Conservation (phyloP, 2,797 vertebrate species). For the Melanotaenia trifasciata region DNA sequence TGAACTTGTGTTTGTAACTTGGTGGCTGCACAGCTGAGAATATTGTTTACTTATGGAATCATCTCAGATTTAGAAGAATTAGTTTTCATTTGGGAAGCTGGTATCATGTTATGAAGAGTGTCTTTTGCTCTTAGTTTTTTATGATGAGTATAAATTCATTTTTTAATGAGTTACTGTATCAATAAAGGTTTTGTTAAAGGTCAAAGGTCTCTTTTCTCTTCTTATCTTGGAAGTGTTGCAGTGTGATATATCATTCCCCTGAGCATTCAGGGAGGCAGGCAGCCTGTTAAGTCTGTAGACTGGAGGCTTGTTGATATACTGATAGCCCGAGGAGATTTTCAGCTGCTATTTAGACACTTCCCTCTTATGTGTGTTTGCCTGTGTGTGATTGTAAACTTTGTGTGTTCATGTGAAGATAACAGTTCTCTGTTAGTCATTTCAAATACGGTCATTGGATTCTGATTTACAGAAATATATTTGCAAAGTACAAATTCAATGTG, state of each 20-base stretch:
- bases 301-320: constrained; percentile 54
- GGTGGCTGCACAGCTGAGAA: too few relatives aligned
- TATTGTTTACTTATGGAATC: too few relatives aligned
- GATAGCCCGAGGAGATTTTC: constrained; percentile 47
- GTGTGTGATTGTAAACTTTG: not conserved
- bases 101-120: too few relatives aligned
- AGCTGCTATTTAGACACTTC: constrained; percentile 21
- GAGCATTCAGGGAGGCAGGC: constrained; percentile 45
- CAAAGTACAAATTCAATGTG: constrained; percentile 20
- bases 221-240: constrained; percentile 15
- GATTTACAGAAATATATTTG: constrained; percentile 18
- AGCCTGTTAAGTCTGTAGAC: constrained; percentile 45
- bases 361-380: constrained; percentile 19
- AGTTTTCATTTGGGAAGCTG: too few relatives aligned
- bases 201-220: constrained; percentile 6
- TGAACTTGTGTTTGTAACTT: too few relatives aligned
- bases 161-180: too few relatives aligned
- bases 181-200: not conserved
- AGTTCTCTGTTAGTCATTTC: constrained; percentile 1
- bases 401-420: constrained; percentile 3
- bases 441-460: constrained; percentile 15
- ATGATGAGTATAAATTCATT: too few relatives aligned
- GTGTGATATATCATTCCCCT: constrained; percentile 56
- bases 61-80: too few relatives aligned
- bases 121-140: too few relatives aligned